phyloP scores from a whole-genome alignment of 2,113 vertebrate species.

The Mystacornis crossleyi region DNA sequence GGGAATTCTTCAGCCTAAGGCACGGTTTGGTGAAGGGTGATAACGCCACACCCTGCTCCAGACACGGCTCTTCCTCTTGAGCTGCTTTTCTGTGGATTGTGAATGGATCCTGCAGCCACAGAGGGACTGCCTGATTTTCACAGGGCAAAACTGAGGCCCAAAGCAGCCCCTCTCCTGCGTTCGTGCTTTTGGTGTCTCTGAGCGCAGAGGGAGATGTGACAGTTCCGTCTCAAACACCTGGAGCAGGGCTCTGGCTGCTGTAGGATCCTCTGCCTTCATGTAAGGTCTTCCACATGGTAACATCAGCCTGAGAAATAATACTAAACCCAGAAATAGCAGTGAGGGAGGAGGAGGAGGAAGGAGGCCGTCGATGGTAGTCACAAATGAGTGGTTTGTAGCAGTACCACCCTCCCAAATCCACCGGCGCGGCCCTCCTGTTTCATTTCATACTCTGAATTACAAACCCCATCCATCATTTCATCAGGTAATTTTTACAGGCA shows the following conservation, averaged over 20 bases:
- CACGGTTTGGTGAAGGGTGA: neutral
- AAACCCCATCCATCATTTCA: neutral
- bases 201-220: neutral
- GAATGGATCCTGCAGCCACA: neutral
- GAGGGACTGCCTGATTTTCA: neutral
- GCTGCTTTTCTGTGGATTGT: neutral
- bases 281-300: neutral
- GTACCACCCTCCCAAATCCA: rapidly evolving
- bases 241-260: neutral
- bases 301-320: neutral
- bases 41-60: neutral
- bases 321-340: rapidly evolving
- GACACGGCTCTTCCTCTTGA: neutral
- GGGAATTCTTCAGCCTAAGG: neutral
- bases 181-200: neutral
- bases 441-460: neutral
- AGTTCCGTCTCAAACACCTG: neutral
- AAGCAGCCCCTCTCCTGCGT: neutral
- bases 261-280: neutral
- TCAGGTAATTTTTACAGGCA: neutral
- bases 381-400: neutral
- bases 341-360: neutral
- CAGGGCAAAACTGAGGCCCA: neutral
- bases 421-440: neutral
- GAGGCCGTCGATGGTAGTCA: rapidly evolving